These are phyloP conservation scores for Orthonyx spaldingii DNA, from an alignment of 2,113 vertebrate genomes.

Conservation along the genomic window DNA sequence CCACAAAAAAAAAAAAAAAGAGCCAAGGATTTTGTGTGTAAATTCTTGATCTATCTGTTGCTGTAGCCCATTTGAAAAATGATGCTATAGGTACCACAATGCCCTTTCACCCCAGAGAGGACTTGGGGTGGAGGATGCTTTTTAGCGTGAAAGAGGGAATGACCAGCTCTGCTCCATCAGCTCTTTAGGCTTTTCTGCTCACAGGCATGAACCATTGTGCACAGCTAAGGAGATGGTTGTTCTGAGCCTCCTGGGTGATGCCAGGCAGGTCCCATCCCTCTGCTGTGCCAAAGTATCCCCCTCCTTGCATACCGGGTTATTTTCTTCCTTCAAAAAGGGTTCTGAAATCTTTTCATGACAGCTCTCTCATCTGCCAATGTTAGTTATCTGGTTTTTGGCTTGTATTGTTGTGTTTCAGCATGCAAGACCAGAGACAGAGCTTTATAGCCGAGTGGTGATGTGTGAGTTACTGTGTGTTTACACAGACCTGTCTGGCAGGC, in stretches of 20 bases:
- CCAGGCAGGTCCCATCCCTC: background rate
- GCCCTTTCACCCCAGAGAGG: background rate
- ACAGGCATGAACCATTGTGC: background rate
- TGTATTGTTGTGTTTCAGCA: background rate
- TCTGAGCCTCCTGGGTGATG: background rate
- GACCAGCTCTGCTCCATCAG: background rate
- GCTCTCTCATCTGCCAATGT: background rate
- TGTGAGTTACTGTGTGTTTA: background rate
- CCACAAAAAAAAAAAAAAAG: background rate
- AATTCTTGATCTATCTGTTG: background rate
- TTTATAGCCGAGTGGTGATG: accelerated
- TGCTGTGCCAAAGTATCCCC: background rate
- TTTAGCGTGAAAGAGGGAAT: background rate
- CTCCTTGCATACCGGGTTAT: background rate
- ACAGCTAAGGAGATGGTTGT: background rate
- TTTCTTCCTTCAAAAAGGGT: background rate
- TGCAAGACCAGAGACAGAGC: background rate
- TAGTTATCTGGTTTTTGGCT: background rate
- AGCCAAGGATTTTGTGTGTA: background rate
- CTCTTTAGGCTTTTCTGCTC: background rate
- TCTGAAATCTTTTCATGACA: background rate
- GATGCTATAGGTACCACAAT: background rate
- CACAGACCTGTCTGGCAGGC: background rate
- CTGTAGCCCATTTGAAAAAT: background rate
- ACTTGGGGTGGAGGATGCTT: background rate